phyloP scores from a whole-genome alignment of 1,140 invertebrate species.

The Scaptodrosophila lebanonensis region DNA sequence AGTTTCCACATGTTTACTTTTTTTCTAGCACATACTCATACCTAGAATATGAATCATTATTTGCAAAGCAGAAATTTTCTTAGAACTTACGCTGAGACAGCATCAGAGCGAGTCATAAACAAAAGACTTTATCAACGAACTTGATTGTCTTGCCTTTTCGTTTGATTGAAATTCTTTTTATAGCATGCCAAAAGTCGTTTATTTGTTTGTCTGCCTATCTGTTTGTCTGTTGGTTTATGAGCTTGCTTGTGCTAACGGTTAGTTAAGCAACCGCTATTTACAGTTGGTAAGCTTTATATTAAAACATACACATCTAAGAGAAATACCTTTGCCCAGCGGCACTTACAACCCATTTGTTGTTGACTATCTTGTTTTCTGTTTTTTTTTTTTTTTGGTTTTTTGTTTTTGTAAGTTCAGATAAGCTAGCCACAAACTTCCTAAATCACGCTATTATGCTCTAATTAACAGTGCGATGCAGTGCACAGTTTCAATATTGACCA shows the following conservation, averaged over 20 bases:
- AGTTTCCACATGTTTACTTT: too few species aligned
- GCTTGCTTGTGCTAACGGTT: slow-evolving; percentile 41
- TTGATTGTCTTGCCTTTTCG: slow-evolving; percentile 38
- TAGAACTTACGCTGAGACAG: slow-evolving; percentile 34
- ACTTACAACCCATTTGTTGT: too few species aligned
- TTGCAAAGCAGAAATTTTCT: slow-evolving; percentile 30
- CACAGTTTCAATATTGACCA: slow-evolving; percentile 42
- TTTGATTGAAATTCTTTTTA: slow-evolving; percentile 53
- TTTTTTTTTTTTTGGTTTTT: slow-evolving; percentile 10
- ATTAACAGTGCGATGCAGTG: slow-evolving; percentile 50
- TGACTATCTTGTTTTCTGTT: slow-evolving; percentile 1
- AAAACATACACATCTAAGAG: slow-evolving; percentile 9
- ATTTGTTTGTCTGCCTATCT: slow-evolving; percentile 18
- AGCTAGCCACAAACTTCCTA: slow-evolving; percentile 30
- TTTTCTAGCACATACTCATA: too few species aligned
- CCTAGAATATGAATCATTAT: slow-evolving; percentile 53
- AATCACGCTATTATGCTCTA: slow-evolving; percentile 48
- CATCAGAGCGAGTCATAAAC: slow-evolving; percentile 18
- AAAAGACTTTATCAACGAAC: slow-evolving; percentile 68
- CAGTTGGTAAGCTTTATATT: slow-evolving; percentile 34
- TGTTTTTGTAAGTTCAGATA: slow-evolving; percentile 15
- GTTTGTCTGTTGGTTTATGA: slow-evolving; percentile 11
- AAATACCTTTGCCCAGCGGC: neutral
- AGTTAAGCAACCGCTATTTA: slow-evolving; percentile 8
- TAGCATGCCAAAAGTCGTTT: neutral